A percentile compares a stretch with the other conserved stretches of the same genome.
phyloP scores from a whole-genome alignment of 2,888 invertebrate species.

The Brachypalpus laphriformis region DNA sequence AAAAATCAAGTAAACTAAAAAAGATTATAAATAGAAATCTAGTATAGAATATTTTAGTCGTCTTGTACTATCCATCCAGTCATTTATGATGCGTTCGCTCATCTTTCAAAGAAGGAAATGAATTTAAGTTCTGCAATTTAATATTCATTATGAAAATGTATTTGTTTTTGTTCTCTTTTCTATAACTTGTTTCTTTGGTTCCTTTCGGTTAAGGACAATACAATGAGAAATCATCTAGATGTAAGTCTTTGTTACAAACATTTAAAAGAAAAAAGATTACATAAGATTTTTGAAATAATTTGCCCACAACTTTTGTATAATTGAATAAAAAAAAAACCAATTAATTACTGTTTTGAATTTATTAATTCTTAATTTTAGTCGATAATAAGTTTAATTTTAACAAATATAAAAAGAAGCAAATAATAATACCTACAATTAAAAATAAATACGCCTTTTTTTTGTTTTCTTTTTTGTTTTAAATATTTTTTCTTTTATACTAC shows the following conservation, averaged over 20 bases:
- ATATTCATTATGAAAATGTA: constrained; percentile 13
- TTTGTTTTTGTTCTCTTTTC: constrained; percentile 16
- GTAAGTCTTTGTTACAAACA: constrained; percentile 59
- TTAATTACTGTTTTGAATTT: constrained; percentile 59
- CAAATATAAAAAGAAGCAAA: constrained; percentile 11
- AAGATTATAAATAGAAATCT: constrained; percentile 44
- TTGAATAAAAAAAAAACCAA: constrained; percentile 19
- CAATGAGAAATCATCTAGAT: constrained; percentile 22
- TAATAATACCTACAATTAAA: constrained; percentile 7
- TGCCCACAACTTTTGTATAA: constrained; percentile 27
- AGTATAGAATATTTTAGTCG: constrained; percentile 68
- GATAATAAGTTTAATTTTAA: constrained; percentile 45
- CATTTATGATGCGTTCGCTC: constrained; percentile 70
- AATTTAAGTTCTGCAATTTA: constrained; percentile 54
- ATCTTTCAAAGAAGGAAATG: constrained; percentile 67
- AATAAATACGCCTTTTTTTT: constrained; percentile 20
- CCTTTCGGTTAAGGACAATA: constrained; percentile 59
- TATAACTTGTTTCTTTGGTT: constrained; percentile 50
- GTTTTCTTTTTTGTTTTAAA: constrained; percentile 23
- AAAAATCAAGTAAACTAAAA: constrained; percentile 36
- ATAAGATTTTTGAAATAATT: constrained; percentile 11
- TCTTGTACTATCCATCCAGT: constrained; percentile 73
- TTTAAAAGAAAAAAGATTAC: background rate
- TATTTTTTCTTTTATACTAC: constrained; percentile 34
- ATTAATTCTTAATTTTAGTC: constrained; percentile 59